Evolutionary conservation across 2,113 vertebrate genomes (phyloP).

Genomic region (Motacilla tschutschensis): DNA sequence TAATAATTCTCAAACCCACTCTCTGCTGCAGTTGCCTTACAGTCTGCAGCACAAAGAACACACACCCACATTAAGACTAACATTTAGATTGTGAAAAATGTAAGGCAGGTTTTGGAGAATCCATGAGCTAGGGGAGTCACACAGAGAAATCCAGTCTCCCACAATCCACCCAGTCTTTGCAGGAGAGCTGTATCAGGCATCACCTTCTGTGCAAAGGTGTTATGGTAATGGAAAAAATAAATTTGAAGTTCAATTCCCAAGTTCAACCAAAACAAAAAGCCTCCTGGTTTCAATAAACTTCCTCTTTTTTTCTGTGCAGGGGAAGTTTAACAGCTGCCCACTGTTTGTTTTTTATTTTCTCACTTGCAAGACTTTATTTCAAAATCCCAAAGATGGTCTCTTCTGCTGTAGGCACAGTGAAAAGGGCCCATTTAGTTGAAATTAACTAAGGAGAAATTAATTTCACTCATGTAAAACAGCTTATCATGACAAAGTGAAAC

Average conservation of each 20-base stretch:
- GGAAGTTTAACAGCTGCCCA: not conserved
- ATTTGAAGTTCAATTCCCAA: not conserved
- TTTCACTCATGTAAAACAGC: not conserved
- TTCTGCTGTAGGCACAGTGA: not conserved
- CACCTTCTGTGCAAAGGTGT: not conserved
- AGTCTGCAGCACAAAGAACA: not conserved
- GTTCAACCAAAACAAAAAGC: not conserved
- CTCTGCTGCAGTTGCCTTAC: not conserved
- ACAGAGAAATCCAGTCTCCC: not conserved
- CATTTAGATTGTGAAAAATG: not conserved
- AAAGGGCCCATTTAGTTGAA: not conserved
- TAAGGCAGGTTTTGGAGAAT: not conserved
- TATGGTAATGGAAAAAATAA: not conserved
- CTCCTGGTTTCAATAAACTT: not conserved
- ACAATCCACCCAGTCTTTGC: not conserved
- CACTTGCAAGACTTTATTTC: not conserved
- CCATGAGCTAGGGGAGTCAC: not conserved
- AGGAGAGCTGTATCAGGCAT: not conserved
- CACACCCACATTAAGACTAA: not conserved
- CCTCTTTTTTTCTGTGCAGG: not conserved
- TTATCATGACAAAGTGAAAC: not conserved
- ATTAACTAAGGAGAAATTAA: conserved; percentile 24
- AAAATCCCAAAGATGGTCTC: not conserved
- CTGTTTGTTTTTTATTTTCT: not conserved
- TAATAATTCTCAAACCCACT: not conserved